Evolutionary conservation across 1,140 invertebrate species (phyloP).

Genomic region (Druon quercuslanigerum): DNA sequence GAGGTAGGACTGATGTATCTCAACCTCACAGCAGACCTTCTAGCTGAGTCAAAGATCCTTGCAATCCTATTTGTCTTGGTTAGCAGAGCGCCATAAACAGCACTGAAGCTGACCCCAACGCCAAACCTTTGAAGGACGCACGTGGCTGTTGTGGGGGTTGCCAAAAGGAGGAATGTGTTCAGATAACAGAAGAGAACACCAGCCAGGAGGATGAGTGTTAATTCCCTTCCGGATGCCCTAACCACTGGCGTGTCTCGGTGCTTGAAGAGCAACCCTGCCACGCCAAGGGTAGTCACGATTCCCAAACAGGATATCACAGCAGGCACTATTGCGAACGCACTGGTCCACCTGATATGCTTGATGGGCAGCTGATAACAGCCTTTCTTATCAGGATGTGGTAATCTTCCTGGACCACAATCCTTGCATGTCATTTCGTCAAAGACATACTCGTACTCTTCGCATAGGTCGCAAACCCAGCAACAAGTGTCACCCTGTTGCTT

Average conservation of each 20-base stretch:
- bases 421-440: slow-evolving; percentile 81
- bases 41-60: slow-evolving; percentile 84
- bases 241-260: slow-evolving; percentile 88
- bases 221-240: slow-evolving; percentile 87
- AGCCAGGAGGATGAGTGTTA: slow-evolving; percentile 85
- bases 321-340: slow-evolving; percentile 82
- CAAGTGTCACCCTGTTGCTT: slow-evolving; percentile 85
- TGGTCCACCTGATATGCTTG: slow-evolving; percentile 77
- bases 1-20: slow-evolving; percentile 86
- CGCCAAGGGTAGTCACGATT: slow-evolving; percentile 80
- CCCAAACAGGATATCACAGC: slow-evolving; percentile 81
- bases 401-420: slow-evolving; percentile 80
- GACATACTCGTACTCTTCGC: slow-evolving; percentile 81
- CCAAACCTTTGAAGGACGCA: slow-evolving; percentile 82
- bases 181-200: slow-evolving; percentile 81
- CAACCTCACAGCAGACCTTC: slow-evolving; percentile 81
- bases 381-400: slow-evolving; percentile 79
- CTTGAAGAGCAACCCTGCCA: slow-evolving; percentile 81
- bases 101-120: slow-evolving; percentile 83
- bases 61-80: slow-evolving; percentile 88
- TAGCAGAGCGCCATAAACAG: slow-evolving; percentile 85
- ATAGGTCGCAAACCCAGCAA: slow-evolving; percentile 87
- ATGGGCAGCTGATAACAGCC: slow-evolving; percentile 78
- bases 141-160: slow-evolving; percentile 78
- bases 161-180: slow-evolving; percentile 80